phyloP scores from a whole-genome alignment of 2,113 vertebrate genomes.

The Microcebus griseorufus region DNA sequence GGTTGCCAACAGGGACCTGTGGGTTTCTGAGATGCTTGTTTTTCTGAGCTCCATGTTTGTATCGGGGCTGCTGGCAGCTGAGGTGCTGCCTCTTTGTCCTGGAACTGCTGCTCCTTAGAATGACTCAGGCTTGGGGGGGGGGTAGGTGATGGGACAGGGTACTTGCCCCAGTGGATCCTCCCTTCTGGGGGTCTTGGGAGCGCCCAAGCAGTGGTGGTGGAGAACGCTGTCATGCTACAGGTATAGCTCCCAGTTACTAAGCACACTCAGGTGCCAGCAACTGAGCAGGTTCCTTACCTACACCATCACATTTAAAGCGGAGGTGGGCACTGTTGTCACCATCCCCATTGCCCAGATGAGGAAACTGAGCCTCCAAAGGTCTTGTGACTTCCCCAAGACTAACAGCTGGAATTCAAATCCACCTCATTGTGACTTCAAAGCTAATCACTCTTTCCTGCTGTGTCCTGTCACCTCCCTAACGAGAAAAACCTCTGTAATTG shows the following conservation, averaged over 20 bases:
- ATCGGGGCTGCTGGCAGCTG: not conserved
- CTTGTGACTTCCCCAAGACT: not conserved
- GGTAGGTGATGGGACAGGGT: too few relatives aligned
- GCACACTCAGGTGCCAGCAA: not conserved
- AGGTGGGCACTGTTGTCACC: not conserved
- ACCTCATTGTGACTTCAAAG: not conserved
- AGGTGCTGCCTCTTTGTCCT: not conserved
- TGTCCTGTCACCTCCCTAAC: not conserved
- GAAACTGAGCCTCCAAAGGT: not conserved
- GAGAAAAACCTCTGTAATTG: not conserved
- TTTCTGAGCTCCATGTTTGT: not conserved
- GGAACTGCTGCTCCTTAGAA: not conserved
- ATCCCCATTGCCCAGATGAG: not conserved
- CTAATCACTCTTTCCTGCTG: too few relatives aligned
- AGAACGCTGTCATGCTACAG: not conserved
- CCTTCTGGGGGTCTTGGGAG: not conserved
- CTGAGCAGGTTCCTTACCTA: not conserved
- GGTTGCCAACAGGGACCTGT: rapidly evolving
- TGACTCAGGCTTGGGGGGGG: not conserved
- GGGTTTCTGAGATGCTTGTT: not conserved
- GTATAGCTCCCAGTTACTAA: not conserved
- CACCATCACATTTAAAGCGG: not conserved
- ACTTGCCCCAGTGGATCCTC: not conserved
- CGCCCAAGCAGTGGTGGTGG: not conserved
- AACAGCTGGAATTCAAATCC: not conserved